Percentiles rank a stretch among this genome's conserved stretches.
Evolutionary conservation across 2,888 invertebrate genomes (phyloP).

Genomic region (Chymomyza fuscimana): DNA sequence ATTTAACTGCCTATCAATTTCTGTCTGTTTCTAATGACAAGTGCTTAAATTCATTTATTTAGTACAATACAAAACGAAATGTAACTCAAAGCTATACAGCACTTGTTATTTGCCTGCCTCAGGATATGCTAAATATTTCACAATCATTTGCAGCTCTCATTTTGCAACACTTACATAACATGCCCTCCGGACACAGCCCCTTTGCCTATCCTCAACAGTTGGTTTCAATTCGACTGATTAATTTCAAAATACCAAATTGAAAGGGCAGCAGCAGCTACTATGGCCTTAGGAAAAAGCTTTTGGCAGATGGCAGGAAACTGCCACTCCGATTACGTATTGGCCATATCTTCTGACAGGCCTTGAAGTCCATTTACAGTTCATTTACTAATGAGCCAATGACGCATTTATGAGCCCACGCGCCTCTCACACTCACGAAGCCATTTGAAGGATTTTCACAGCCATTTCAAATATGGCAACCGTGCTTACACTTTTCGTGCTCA

Average conservation of each 20-base stretch:
- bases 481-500: neutral
- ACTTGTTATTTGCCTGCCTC: neutral
- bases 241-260: conserved; percentile 47
- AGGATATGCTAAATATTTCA: neutral
- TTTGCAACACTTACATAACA: neutral
- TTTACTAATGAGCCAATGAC: conserved; percentile 71
- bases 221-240: conserved; percentile 12
- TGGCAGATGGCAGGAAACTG: conserved; percentile 25
- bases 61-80: neutral
- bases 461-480: neutral
- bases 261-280: conserved; percentile 20
- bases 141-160: neutral
- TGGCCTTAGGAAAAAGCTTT: neutral
- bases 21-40: neutral
- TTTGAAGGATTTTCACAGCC: conserved; percentile 25
- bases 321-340: conserved; percentile 19
- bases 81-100: neutral
- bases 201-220: neutral
- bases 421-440: neutral
- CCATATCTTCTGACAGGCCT: conserved; percentile 56
- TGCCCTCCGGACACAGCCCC: neutral
- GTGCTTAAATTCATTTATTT: neutral
- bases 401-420: conserved; percentile 53
- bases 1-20: neutral
- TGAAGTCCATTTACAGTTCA: conserved; percentile 61